Base-by-base conservation (phyloP, 2,797 vertebrate genomes). In the Pterois miles region DNA sequence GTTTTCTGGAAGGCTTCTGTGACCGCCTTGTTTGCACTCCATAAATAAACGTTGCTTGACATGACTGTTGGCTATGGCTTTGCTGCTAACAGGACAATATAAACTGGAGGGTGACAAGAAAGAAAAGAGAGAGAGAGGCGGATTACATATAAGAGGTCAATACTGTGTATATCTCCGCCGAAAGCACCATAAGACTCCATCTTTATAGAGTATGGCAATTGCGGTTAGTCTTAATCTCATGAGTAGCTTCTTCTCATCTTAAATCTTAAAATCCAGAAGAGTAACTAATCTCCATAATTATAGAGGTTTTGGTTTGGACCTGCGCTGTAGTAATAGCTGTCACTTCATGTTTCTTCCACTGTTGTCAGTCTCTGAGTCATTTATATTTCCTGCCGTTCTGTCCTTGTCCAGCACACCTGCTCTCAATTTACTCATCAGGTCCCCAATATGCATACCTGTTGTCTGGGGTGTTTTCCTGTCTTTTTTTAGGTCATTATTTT, bases 11-110 rank as follows among this genome's bases (percentile, higher is more conserved):
- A 57, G 53, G 46, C 71, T 60, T 74, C 22, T 52, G 58, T 65
- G 70, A 56, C 33, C 16, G 40, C 70, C 71, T 73, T 73, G 48
- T 64, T 58, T 74, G 43, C 60, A 43, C 22, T 58, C 70, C 59
- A 74, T 71, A 33, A 82, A 74, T 75, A 52, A 65, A 71, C 25
- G 82, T 66, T 64, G 8, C 59, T 46, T 72, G 68, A 73, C 46
- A 66, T 70, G 69, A 76, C 40, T 48, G 33, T 57, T 53, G 33
- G 57, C 29, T 56, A 10, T 27, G 16, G 53, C 22, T 85, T 65
- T 65, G 8, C 2, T 52, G 23, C 64, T 34, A 3, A 29, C 33
- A 9, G 34, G 48, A 69, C 58, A 40, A 52, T 20, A 36, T 48
- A 63, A 83, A 64, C 64, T 18, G 13, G 29, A 58, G 18, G 60